A percentile compares a stretch with the other conserved stretches of the same genome.
These are phyloP conservation scores for Polyodon spathula DNA, from an alignment of 2,113 vertebrate species.

Conservation along the genomic window DNA sequence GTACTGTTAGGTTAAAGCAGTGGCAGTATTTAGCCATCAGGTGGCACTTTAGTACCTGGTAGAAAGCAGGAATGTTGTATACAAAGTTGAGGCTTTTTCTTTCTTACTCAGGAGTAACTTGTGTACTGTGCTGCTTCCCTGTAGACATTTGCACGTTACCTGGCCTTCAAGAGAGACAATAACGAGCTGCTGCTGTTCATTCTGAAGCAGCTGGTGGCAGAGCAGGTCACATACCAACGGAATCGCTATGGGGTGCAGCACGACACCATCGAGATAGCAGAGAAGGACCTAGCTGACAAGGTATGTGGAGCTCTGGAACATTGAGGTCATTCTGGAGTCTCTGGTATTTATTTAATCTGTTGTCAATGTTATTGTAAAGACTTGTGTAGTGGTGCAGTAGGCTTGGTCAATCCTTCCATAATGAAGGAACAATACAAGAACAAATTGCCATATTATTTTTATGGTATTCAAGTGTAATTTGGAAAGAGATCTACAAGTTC, in stretches of 20 bases:
- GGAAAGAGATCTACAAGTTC: too few species aligned
- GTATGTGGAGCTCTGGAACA: constrained; percentile 33
- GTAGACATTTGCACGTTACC: constrained; percentile 88
- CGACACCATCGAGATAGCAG: constrained; percentile 76
- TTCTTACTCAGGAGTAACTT: not conserved
- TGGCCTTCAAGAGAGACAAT: constrained; percentile 89
- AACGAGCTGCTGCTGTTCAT: constrained; percentile 93
- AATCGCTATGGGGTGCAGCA: constrained; percentile 87
- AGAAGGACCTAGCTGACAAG: constrained; percentile 91
- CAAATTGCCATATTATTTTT: too few species aligned
- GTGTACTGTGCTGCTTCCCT: not conserved
- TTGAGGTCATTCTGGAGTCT: too few species aligned
- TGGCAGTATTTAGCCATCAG: not conserved
- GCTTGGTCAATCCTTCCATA: too few species aligned
- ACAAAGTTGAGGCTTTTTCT: not conserved
- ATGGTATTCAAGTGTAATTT: too few species aligned
- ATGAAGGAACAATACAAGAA: too few species aligned
- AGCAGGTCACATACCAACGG: constrained; percentile 85
- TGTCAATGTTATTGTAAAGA: too few species aligned
- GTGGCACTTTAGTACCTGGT: not conserved
- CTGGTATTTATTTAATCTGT: too few species aligned
- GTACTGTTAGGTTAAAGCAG: too few species aligned
- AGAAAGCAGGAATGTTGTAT: not conserved
- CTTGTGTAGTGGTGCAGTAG: too few species aligned
- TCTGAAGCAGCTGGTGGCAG: constrained; percentile 87